Evolutionary conservation across 2,888 invertebrate genomes (phyloP).

Genomic region (Allygus modestus): DNA sequence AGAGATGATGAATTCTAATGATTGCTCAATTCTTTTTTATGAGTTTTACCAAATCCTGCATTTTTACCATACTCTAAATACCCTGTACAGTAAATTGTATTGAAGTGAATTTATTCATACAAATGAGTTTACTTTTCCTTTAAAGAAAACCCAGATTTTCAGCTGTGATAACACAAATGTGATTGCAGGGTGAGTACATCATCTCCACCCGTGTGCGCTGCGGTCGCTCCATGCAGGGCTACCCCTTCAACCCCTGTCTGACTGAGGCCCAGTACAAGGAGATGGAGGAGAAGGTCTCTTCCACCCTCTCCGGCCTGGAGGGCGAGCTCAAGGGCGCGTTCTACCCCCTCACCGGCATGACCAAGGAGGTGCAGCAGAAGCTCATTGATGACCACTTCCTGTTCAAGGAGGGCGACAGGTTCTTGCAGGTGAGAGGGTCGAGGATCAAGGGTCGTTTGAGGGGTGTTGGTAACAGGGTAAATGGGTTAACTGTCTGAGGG

Average conservation of each 20-base stretch:
- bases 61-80: too few relatives aligned
- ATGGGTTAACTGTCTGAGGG: too few relatives aligned
- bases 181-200: slow-evolving; percentile 89
- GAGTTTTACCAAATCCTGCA: too few relatives aligned
- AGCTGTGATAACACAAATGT: too few relatives aligned
- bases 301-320: slow-evolving; percentile 88
- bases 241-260: slow-evolving; percentile 98
- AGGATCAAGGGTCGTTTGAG: background rate
- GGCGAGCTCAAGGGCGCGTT: slow-evolving; percentile 96
- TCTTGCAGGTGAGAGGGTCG: slow-evolving; percentile 78
- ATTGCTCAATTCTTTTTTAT: too few relatives aligned
- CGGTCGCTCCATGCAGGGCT: slow-evolving; percentile 96
- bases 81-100: too few relatives aligned
- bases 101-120: too few relatives aligned
- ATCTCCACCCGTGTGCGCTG: slow-evolving; percentile 98
- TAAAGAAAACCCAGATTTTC: too few relatives aligned
- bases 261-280: slow-evolving; percentile 98
- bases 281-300: slow-evolving; percentile 94
- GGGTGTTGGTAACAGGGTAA: background rate
- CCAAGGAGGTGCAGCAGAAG: slow-evolving; percentile 96
- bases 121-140: too few relatives aligned
- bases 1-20: too few relatives aligned
- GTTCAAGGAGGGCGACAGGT: slow-evolving; percentile 97
- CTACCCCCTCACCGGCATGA: slow-evolving; percentile 97
- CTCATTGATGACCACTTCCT: slow-evolving; percentile 99